These are phyloP conservation scores for Danaus chrysippus DNA, from an alignment of 2,888 invertebrate species.

Conservation along the genomic window DNA sequence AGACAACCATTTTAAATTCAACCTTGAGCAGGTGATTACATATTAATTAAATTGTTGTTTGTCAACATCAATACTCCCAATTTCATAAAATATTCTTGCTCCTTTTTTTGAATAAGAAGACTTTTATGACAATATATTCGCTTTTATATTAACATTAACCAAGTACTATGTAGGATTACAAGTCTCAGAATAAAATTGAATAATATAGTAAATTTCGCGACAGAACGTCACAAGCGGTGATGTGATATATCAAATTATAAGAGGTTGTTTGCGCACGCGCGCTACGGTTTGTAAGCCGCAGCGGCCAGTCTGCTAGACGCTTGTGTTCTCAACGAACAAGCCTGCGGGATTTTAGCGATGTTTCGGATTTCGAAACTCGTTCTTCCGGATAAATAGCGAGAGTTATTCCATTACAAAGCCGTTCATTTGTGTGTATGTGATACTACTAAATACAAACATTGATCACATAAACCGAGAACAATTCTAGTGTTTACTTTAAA, in stretches of 20 bases:
- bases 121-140: background rate
- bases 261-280: constrained; percentile 69
- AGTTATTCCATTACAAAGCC: constrained; percentile 30
- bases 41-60: too few species aligned
- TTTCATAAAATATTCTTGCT: too few species aligned
- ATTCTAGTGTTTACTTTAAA: background rate
- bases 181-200: constrained; percentile 51
- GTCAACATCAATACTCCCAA: too few species aligned
- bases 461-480: background rate
- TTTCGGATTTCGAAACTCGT: constrained; percentile 50
- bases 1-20: too few species aligned
- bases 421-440: background rate
- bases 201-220: constrained; percentile 72
- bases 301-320: constrained; percentile 65
- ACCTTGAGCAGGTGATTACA: too few species aligned
- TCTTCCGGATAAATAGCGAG: constrained; percentile 41
- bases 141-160: constrained; percentile 4
- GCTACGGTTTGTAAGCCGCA: constrained; percentile 42
- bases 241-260: constrained; percentile 75
- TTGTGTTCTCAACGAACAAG: constrained; percentile 54
- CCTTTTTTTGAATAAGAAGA: too few species aligned
- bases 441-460: background rate
- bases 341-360: constrained; percentile 45
- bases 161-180: constrained; percentile 10
- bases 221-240: constrained; percentile 71